Evolutionary conservation across 1,140 invertebrate species (phyloP).

Genomic region (Olivierus martensii): DNA sequence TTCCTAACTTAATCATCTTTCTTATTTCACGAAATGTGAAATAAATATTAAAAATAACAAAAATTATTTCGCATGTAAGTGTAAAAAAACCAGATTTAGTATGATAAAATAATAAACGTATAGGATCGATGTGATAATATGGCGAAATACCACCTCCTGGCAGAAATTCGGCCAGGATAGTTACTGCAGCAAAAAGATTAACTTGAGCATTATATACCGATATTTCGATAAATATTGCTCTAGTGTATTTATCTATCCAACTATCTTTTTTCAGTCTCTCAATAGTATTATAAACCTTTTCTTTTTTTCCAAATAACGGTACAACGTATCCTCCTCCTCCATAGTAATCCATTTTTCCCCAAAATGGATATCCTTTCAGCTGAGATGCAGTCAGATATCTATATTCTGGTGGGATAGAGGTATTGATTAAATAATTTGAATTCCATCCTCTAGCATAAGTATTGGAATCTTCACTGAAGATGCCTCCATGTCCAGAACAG

Average conservation of each 20-base stretch:
- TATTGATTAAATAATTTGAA: slow-evolving; percentile 2
- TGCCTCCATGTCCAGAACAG: slow-evolving; percentile 25
- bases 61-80: slow-evolving; percentile 27
- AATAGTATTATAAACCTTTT: slow-evolving; percentile 26
- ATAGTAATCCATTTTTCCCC: slow-evolving; percentile 33
- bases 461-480: slow-evolving; percentile 25
- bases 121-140: slow-evolving; percentile 34
- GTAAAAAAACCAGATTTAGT: slow-evolving; percentile 21
- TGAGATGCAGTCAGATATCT: slow-evolving; percentile 24
- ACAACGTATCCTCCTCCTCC: slow-evolving; percentile 40
- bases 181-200: slow-evolving; percentile 36
- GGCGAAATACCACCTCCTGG: slow-evolving; percentile 34
- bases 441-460: slow-evolving; percentile 2
- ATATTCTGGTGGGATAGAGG: slow-evolving; percentile 12
- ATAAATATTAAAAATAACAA: slow-evolving; percentile 32
- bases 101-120: slow-evolving; percentile 26
- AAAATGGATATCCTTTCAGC: slow-evolving; percentile 32
- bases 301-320: slow-evolving; percentile 28
- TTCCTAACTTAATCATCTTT: slow-evolving; percentile 18
- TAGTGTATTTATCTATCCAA: slow-evolving; percentile 39
- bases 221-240: slow-evolving; percentile 41
- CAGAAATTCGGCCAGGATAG: slow-evolving; percentile 35
- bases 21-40: slow-evolving; percentile 31
- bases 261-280: slow-evolving; percentile 26
- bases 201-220: slow-evolving; percentile 39